Base-by-base conservation (phyloP, 2,113 vertebrate species). In the Poecile atricapillus region DNA sequence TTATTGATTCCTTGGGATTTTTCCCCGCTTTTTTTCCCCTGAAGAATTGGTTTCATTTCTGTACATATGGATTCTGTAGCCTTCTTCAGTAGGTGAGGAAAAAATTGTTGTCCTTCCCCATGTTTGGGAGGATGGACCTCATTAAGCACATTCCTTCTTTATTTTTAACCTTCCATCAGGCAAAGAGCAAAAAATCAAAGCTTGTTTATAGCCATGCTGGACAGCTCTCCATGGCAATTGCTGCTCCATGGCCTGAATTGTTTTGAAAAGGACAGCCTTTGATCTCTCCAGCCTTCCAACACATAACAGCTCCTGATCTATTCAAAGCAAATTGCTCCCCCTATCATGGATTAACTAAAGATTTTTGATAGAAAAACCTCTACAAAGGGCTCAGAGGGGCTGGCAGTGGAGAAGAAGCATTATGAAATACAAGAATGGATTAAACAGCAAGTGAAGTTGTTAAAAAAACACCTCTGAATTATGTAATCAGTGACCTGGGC, bases 401-500 rank as follows among this genome's bases (percentile, higher is more conserved):
- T 83, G 37, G 50, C 25, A 63, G 27, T 46, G 21, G 27, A 39
- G 17, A 83, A 92, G 31, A 1, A 78, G 10, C 19, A 37, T 81
- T 53, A 79, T 50, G 46, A 92, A 95, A 41, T 50, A 43, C 2
- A 28, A 59, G 20, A 87, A 77, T 25, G 59, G 65, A 90, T 93
- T 82, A 88, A 91, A 76, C 12, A 71, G 62, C 83, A 43, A 39
- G 24, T 41, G 17, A 73, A 69, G 19, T 35, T 79, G 23, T 60
- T 87, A 68, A 92, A 96, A 96, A 84, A 58, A 3, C 53, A 65
- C 52, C 35, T 64, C 41, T 53, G 82, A 93, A 91, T 31, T 79
- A 58, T 46, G n/a, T 85, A 78, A 87, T 92, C 74, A 59, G 56
- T 89, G 73, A 90, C 49, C 71, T 56, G 69, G 50, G 55, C 55